These are phyloP conservation scores for Chloropsis cyanopogon DNA, from an alignment of 2,113 vertebrate genomes.

Conservation along the genomic window DNA sequence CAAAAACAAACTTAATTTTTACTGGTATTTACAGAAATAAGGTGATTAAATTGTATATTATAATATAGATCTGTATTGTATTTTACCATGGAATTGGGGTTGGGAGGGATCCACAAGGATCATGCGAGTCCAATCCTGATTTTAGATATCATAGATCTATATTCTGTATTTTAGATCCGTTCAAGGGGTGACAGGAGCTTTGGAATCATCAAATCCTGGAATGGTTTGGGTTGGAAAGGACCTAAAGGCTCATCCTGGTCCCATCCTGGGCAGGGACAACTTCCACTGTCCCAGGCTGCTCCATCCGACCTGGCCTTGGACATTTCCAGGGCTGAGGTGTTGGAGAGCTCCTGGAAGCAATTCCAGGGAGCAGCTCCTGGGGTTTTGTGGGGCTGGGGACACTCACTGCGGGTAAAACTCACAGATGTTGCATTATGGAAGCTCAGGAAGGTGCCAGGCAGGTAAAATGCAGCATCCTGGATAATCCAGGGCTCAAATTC, in stretches of 20 bases:
- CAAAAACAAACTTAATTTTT: not conserved
- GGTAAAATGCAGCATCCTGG: not conserved
- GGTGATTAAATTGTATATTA: rapidly evolving
- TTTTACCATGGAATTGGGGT: not conserved
- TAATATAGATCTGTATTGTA: rapidly evolving
- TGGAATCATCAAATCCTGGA: not conserved
- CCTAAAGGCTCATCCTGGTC: not conserved
- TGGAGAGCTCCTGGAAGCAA: not conserved
- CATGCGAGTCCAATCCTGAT: not conserved
- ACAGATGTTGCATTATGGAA: rapidly evolving
- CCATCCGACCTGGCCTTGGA: not conserved
- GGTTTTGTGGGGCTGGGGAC: not conserved
- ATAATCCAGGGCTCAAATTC: not conserved
- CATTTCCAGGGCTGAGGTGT: not conserved
- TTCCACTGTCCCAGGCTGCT: not conserved
- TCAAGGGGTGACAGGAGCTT: rapidly evolving
- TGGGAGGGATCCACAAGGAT: not conserved
- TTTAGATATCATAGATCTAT: not conserved
- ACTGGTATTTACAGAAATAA: rapidly evolving
- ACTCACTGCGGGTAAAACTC: not conserved
- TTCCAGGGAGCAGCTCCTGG: not conserved
- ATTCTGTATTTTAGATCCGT: rapidly evolving
- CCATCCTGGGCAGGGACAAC: not conserved
- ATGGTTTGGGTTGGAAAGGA: not conserved
- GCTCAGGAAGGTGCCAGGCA: not conserved